These are phyloP conservation scores for Lagodon rhomboides DNA, from an alignment of 2,797 vertebrate species.

Conservation along the genomic window DNA sequence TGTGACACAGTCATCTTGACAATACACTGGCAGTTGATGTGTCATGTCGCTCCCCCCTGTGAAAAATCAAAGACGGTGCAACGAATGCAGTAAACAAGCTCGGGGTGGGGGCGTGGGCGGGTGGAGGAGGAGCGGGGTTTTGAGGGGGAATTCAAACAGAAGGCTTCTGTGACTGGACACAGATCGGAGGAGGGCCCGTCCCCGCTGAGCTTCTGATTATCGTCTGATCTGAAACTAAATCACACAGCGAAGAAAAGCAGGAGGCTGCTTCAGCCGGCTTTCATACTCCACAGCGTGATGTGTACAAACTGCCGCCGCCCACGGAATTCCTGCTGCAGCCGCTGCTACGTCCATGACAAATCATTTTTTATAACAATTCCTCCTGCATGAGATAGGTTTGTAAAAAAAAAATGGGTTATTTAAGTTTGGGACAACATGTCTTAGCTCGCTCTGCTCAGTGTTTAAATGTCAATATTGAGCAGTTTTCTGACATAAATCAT, in stretches of 20 bases:
- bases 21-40: constrained; percentile 75
- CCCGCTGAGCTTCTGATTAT: constrained; percentile 48
- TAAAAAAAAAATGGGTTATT: constrained; percentile 15
- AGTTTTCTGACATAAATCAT: constrained; percentile 18
- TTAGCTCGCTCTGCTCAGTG: neutral
- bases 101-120: constrained; percentile 33
- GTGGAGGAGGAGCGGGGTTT: neutral
- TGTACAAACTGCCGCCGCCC: constrained; percentile 28
- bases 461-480: constrained; percentile 33
- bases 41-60: constrained; percentile 59
- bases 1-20: constrained; percentile 71
- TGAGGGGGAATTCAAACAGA: constrained; percentile 45
- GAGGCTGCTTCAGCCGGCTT: constrained; percentile 18
- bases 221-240: constrained; percentile 39
- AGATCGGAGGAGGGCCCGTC: constrained; percentile 33
- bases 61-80: constrained; percentile 63
- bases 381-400: neutral
- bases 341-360: neutral
- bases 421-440: constrained; percentile 3
- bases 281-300: constrained; percentile 30
- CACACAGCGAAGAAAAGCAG: constrained; percentile 36
- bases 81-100: constrained; percentile 74
- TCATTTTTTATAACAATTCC: constrained; percentile 22
- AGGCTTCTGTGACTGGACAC: constrained; percentile 40
- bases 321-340: constrained; percentile 19